phyloP scores from a whole-genome alignment of 2,797 vertebrate genomes.

The Nannoperca obscura region DNA sequence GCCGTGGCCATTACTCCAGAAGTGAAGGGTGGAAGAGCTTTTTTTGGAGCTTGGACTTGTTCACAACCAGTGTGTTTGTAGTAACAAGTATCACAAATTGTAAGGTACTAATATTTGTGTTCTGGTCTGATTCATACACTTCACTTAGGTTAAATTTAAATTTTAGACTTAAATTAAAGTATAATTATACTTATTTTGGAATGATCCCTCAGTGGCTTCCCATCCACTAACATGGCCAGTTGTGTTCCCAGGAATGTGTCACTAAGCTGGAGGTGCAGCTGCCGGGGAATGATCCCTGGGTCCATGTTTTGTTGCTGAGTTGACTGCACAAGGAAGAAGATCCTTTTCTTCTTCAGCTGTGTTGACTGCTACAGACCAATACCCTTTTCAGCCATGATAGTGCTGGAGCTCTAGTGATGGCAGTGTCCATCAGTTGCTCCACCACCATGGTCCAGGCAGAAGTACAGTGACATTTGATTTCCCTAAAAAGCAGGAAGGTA shows the following conservation, averaged over 20 bases:
- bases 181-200: background rate
- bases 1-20: constrained; percentile 3
- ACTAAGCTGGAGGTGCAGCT: too few species aligned
- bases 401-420: background rate
- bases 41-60: background rate
- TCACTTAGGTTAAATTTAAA: too few species aligned
- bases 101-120: background rate
- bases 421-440: background rate
- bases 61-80: background rate
- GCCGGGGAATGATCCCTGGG: background rate
- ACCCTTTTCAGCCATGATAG: too few species aligned
- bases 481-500: background rate
- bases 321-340: too few species aligned
- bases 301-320: background rate
- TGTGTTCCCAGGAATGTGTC: background rate
- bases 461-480: background rate
- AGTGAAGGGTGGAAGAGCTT: background rate
- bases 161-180: too few species aligned
- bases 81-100: background rate
- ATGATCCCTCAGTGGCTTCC: background rate
- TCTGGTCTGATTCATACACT: background rate
- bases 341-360: too few species aligned
- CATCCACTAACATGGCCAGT: background rate
- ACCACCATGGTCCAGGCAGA: background rate
- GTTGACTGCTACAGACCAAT: background rate